Evolutionary conservation across 2,113 vertebrate genomes (phyloP).

Genomic region (Pseudorasbora parva): DNA sequence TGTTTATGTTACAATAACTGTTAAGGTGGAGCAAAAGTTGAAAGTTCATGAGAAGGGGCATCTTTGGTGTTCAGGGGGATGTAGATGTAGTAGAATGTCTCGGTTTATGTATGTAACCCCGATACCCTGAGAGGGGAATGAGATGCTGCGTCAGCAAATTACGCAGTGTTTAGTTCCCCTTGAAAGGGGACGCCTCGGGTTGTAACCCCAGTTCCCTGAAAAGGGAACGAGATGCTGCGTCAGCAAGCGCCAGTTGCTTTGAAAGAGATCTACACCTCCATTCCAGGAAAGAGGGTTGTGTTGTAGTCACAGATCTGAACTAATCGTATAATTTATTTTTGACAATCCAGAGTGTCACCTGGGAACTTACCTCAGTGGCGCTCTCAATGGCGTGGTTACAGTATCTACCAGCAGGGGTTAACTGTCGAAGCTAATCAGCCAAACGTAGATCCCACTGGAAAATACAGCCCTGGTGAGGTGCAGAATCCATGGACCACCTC

Average conservation of each 20-base stretch:
- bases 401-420: background rate
- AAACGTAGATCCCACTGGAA: background rate
- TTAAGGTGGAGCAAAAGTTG: background rate
- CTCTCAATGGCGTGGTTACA: background rate
- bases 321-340: background rate
- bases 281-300: background rate
- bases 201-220: too few species aligned
- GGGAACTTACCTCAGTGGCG: background rate
- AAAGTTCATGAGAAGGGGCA: background rate
- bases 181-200: too few species aligned
- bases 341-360: background rate
- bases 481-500: background rate
- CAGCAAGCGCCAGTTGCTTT: too few species aligned
- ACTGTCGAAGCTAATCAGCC: background rate
- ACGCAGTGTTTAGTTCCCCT: too few species aligned
- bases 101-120: too few species aligned
- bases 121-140: too few species aligned
- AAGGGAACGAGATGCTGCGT: too few species aligned
- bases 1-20: background rate
- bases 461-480: background rate
- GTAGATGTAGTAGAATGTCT: background rate
- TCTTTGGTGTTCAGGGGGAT: background rate
- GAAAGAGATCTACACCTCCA: background rate
- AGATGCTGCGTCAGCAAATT: too few species aligned
- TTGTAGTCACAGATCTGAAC: background rate